These are phyloP conservation scores for Eupithecia subumbrata DNA, from an alignment of 2,888 invertebrate species.

Conservation along the genomic window DNA sequence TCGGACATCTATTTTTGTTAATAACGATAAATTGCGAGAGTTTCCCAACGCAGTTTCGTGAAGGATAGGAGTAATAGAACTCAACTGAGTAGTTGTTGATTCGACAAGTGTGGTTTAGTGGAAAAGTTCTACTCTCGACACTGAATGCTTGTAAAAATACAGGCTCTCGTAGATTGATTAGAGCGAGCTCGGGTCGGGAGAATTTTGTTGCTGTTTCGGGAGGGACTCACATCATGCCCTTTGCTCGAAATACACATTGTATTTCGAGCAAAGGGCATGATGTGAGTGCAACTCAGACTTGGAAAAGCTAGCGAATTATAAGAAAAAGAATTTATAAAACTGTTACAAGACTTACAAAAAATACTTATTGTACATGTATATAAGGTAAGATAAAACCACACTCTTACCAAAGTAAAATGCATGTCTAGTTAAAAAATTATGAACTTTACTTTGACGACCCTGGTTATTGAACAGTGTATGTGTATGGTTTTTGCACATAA, in stretches of 20 bases:
- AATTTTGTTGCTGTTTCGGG: not conserved
- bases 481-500: too few relatives aligned
- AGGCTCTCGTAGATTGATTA: conserved; percentile 34
- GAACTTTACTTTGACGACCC: not conserved
- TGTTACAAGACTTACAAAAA: not conserved
- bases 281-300: not conserved
- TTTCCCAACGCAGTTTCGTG: conserved; percentile 52
- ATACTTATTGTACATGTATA: not conserved
- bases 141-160: conserved; percentile 27
- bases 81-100: conserved; percentile 46
- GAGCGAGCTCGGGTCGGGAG: not conserved
- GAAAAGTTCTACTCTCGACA: conserved; percentile 48
- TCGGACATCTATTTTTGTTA: conserved; percentile 52
- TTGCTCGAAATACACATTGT: too few relatives aligned
- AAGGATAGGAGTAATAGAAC: conserved; percentile 31
- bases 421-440: not conserved
- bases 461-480: not conserved
- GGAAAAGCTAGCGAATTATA: not conserved
- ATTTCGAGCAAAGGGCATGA: not conserved
- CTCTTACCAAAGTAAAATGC: not conserved
- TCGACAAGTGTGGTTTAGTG: conserved; percentile 52
- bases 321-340: not conserved
- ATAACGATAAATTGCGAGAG: conserved; percentile 55
- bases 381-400: not conserved
- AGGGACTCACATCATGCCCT: too few relatives aligned